A percentile compares a stretch with the other conserved stretches of the same genome.
phyloP scores from a whole-genome alignment of 2,113 vertebrate genomes.

The Chaenogobius annularis region DNA sequence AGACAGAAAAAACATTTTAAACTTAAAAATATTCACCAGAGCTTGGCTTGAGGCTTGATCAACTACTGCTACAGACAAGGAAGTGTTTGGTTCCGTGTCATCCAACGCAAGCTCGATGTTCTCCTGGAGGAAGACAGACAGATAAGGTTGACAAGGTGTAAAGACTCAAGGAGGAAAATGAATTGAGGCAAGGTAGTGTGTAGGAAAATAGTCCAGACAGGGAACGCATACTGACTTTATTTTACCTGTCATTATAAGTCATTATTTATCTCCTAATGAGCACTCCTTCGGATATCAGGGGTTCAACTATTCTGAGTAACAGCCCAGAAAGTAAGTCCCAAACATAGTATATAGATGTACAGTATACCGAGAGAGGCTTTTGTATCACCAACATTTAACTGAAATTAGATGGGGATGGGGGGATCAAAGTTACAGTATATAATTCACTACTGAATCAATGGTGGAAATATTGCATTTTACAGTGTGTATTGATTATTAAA shows the following conservation, averaged over 20 bases:
- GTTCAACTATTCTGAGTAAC: neutral
- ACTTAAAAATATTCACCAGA: constrained; percentile 80
- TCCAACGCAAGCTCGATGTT: constrained; percentile 90
- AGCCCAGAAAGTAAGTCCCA: too few species aligned
- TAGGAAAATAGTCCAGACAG: neutral
- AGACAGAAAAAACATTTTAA: neutral
- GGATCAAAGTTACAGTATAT: neutral
- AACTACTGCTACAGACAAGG: constrained; percentile 84
- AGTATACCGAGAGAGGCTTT: neutral
- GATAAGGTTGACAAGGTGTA: constrained; percentile 22
- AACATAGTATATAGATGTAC: too few species aligned
- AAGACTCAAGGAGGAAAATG: neutral
- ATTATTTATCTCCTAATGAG: neutral
- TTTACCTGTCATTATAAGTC: neutral
- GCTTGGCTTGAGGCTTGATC: constrained; percentile 92
- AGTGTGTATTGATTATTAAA: neutral
- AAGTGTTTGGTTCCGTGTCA: constrained; percentile 82
- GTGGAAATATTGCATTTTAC: neutral
- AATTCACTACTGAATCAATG: neutral
- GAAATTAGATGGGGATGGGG: neutral
- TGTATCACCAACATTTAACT: too few species aligned
- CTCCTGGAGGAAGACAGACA: constrained; percentile 79
- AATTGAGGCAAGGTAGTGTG: neutral
- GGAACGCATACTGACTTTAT: neutral
- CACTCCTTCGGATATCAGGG: neutral